These are phyloP conservation scores for Conistra vaccinii DNA, from an alignment of 2,888 invertebrate genomes.

Conservation along the genomic window DNA sequence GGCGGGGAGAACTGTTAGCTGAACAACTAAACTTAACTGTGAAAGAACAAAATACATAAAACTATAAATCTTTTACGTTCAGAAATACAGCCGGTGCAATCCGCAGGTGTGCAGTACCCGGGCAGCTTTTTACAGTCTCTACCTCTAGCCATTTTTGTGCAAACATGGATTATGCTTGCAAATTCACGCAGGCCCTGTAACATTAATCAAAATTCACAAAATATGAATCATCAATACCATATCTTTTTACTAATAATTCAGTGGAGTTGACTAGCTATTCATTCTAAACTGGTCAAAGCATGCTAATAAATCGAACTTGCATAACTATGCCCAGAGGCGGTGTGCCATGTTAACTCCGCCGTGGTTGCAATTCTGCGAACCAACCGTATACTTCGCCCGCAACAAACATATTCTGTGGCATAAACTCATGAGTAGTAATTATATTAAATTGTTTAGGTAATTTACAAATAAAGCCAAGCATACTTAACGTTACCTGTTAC, in stretches of 20 bases:
- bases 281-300: slow-evolving; percentile 9
- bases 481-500: not conserved
- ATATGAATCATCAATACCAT: slow-evolving; percentile 1
- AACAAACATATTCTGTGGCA: slow-evolving; percentile 5
- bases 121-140: not conserved
- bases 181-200: not conserved
- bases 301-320: slow-evolving; percentile 7
- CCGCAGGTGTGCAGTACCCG: not conserved
- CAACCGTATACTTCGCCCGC: not conserved
- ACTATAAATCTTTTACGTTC: slow-evolving; percentile 1
- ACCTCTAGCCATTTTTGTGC: not conserved
- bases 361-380: slow-evolving; percentile 2
- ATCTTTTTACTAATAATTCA: slow-evolving; percentile 6
- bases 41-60: slow-evolving; percentile 6
- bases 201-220: not conserved
- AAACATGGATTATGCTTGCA: not conserved
- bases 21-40: too few relatives aligned
- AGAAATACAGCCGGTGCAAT: not conserved
- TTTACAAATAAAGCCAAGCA: slow-evolving; percentile 11
- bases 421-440: not conserved
- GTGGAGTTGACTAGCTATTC: slow-evolving; percentile 2
- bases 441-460: slow-evolving; percentile 14
- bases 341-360: slow-evolving; percentile 1
- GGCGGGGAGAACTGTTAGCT: not conserved
- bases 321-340: not conserved